A percentile compares a stretch with the other conserved stretches of the same genome.
These are phyloP conservation scores for Melikaiella ostensackeni DNA, from an alignment of 2,888 invertebrate species.

Conservation along the genomic window DNA sequence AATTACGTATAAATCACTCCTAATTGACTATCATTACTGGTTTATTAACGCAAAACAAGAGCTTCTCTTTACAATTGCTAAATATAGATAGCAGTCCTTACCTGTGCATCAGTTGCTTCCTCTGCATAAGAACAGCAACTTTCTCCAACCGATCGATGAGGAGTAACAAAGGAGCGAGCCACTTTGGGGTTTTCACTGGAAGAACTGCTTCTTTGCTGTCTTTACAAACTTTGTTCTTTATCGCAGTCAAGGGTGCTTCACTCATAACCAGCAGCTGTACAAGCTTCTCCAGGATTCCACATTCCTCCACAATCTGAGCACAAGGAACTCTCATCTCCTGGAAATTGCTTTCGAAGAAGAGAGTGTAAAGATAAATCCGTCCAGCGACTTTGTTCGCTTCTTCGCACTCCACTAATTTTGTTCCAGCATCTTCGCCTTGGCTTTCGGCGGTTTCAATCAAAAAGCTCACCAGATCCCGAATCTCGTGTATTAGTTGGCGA, in stretches of 20 bases:
- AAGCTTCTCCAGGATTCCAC: conserved; percentile 70
- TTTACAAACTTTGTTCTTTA: conserved; percentile 62
- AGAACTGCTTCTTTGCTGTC: conserved; percentile 63
- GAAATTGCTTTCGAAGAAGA: conserved; percentile 83
- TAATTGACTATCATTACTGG: too few relatives aligned
- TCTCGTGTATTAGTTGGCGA: conserved; percentile 71
- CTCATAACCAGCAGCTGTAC: conserved; percentile 74
- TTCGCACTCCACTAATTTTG: conserved; percentile 71
- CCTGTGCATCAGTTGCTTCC: conserved; percentile 82
- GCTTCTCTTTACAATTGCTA: too few relatives aligned
- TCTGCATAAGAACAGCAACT: conserved; percentile 83
- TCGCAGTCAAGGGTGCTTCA: conserved; percentile 68
- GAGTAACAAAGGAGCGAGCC: conserved; percentile 87
- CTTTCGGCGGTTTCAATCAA: conserved; percentile 70
- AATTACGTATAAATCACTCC: too few relatives aligned
- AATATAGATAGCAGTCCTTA: conserved; percentile 55
- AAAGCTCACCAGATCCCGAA: conserved; percentile 69
- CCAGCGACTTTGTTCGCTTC: conserved; percentile 78
- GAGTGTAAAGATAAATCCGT: conserved; percentile 84
- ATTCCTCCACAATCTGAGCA: conserved; percentile 79
- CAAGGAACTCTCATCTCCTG: conserved; percentile 84
- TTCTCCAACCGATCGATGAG: conserved; percentile 88
- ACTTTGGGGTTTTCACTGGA: conserved; percentile 80
- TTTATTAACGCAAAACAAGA: too few relatives aligned
- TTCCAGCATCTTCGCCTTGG: conserved; percentile 69